Base-by-base conservation (phyloP, 1,140 invertebrate species). In the Adoxophyes honmai region DNA sequence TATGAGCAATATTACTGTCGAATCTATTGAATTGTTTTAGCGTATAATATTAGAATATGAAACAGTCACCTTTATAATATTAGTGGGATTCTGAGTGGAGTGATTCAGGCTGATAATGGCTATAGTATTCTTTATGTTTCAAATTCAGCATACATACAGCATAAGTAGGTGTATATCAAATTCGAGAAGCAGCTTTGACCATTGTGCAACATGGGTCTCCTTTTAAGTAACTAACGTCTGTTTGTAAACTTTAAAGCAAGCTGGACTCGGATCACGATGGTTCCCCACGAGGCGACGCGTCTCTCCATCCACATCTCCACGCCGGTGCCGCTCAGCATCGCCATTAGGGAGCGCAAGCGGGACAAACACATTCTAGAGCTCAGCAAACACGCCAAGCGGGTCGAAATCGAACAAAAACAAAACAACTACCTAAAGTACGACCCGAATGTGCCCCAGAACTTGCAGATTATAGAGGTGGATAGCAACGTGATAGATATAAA, bases 351-450 rank as follows among this genome's bases (percentile, higher is more conserved):
- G 57, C 68, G 75, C 9, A 76, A 74, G 36, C 67, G 69, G 3
- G 76, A 85, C 61, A 72, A 75, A 38, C 81, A 75, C 4, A 70
- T 82, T 34, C 64, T 88, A 4, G 80, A 88, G 52, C 64, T 88
- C 4, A 69, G 57, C 59, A 81, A 82, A 64, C 81, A 86, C 59
- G 74, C 81, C 0, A 79, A 68, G 53, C 69, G 72, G 9, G 68
- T 73, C 52, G 79, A 81, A 37, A 55, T 78, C 0, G 74, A 78
- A 14, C 62, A 73, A 34, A 64, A 73, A 37, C 69, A 79, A 21
- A 69, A 79, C 61, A 77, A 78, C 33, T 84, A 86, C 59, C 62
- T 86, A 15, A 83, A 81, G 60, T 88, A 88, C 58, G 80, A 88
- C 35, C 79, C 81, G 0, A 82, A 78, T 39, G 78, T 81, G n/a